Evolutionary conservation across 2,797 vertebrate genomes (phyloP).

Genomic region (Danio albolineatus): DNA sequence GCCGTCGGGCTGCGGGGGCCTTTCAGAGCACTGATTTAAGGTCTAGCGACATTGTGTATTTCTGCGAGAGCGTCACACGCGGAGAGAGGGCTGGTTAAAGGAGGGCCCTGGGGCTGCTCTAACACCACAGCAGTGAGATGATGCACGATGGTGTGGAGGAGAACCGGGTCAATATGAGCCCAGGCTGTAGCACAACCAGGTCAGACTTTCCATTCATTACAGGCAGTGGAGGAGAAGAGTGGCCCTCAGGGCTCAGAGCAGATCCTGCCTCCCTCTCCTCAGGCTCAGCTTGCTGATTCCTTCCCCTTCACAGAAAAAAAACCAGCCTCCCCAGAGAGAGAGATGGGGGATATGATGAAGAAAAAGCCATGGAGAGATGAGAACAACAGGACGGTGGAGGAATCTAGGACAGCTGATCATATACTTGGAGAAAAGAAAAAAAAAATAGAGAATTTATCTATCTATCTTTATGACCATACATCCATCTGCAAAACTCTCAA

Average conservation of each 20-base stretch:
- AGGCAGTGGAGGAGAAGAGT: slow-evolving; percentile 53
- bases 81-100: slow-evolving; percentile 27
- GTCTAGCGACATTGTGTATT: slow-evolving; percentile 31
- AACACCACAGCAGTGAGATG: slow-evolving; percentile 46
- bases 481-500: no score
- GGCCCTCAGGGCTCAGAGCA: slow-evolving; percentile 34
- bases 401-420: slow-evolving; percentile 69
- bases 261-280: slow-evolving; percentile 28
- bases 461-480: not conserved
- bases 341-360: slow-evolving; percentile 51
- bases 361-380: slow-evolving; percentile 37
- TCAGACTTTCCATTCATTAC: slow-evolving; percentile 58
- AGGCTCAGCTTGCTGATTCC: slow-evolving; percentile 37
- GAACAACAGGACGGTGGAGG: slow-evolving; percentile 60
- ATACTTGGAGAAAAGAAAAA: slow-evolving; percentile 56
- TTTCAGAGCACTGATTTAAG: slow-evolving; percentile 36
- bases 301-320: not conserved
- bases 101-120: slow-evolving; percentile 24
- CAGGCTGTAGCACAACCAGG: slow-evolving; percentile 50
- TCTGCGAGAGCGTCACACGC: not conserved
- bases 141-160: slow-evolving; percentile 47
- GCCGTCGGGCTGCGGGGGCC: slow-evolving; percentile 20
- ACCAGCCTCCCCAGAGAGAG: slow-evolving; percentile 28
- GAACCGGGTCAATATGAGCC: slow-evolving; percentile 50
- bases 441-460: not conserved